Evolutionary conservation across 2,797 vertebrate genomes (phyloP).

Genomic region (Pseudochaenichthys georgianus): DNA sequence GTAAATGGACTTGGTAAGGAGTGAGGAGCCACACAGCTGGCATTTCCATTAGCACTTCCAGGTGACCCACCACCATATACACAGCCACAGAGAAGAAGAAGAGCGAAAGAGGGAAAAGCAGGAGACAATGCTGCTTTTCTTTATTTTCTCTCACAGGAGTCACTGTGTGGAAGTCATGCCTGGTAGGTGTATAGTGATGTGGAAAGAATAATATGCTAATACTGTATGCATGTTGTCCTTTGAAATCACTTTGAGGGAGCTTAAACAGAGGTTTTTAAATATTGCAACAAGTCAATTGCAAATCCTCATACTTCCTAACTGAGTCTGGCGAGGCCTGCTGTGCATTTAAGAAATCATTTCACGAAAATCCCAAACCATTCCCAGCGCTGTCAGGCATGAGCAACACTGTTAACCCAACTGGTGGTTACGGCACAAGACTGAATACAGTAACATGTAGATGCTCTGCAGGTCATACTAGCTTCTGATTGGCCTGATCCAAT

Average conservation of each 20-base stretch:
- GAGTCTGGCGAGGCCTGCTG: constrained; percentile 35
- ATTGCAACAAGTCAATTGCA: not conserved
- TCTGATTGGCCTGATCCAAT: constrained; percentile 68
- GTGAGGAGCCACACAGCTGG: constrained; percentile 80
- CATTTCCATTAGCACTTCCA: constrained; percentile 81
- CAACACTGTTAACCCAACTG: constrained; percentile 50
- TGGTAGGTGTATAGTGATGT: constrained; percentile 17
- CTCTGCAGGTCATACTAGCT: constrained; percentile 32
- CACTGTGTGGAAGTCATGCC: constrained; percentile 7
- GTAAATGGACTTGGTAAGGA: constrained; percentile 88
- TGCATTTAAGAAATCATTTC: constrained; percentile 53
- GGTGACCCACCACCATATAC: constrained; percentile 54
- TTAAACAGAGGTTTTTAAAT: not conserved
- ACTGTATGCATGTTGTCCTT: not conserved
- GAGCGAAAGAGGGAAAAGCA: not conserved
- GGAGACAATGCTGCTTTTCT: constrained; percentile 47
- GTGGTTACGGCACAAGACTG: constrained; percentile 38
- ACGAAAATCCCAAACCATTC: constrained; percentile 66
- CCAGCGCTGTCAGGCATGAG: constrained; percentile 54
- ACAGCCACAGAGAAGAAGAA: constrained; percentile 33
- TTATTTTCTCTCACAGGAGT: constrained; percentile 44
- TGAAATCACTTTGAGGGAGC: not conserved
- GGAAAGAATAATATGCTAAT: not conserved
- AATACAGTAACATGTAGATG: constrained; percentile 33
- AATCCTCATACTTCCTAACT: constrained; percentile 28